Conservation (phyloP, 1,140 invertebrate species). For the Holotrichia oblita region DNA sequence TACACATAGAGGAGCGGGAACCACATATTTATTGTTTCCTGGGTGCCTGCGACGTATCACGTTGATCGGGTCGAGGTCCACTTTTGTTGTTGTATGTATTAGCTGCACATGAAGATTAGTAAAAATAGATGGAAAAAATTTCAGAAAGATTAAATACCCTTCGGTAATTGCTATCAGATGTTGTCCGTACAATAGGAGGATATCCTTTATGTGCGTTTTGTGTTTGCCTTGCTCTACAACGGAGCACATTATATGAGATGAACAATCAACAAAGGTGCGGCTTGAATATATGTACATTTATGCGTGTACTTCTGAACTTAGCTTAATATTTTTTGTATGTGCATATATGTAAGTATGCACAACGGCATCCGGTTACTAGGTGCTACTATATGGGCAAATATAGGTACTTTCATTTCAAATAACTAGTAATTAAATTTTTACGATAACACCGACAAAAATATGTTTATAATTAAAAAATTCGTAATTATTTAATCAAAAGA, state of each 20-base stretch:
- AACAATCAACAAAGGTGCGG: constrained; percentile 45
- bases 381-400: too few species aligned
- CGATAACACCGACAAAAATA: too few species aligned
- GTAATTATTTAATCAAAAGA: too few species aligned
- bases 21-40: constrained; percentile 50
- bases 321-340: not conserved
- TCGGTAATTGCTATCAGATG: constrained; percentile 51
- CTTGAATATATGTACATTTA: constrained; percentile 11
- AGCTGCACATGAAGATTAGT: constrained; percentile 45
- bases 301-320: constrained; percentile 17
- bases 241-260: constrained; percentile 46
- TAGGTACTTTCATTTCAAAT: too few species aligned
- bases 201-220: constrained; percentile 48
- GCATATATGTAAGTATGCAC: not conserved
- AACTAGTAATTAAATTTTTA: too few species aligned
- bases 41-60: constrained; percentile 38
- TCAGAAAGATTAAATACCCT: constrained; percentile 45
- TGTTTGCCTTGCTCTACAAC: constrained; percentile 43
- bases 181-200: constrained; percentile 48
- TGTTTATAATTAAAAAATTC: too few species aligned
- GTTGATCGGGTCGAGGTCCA: constrained; percentile 45
- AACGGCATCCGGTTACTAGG: too few species aligned
- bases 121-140: constrained; percentile 47
- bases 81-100: constrained; percentile 48
- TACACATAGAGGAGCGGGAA: constrained; percentile 40